Evolutionary conservation across 1,140 invertebrate species (phyloP), one percentile per base, ranked within the genome.

Genomic region (Papilio machaon): DNA sequence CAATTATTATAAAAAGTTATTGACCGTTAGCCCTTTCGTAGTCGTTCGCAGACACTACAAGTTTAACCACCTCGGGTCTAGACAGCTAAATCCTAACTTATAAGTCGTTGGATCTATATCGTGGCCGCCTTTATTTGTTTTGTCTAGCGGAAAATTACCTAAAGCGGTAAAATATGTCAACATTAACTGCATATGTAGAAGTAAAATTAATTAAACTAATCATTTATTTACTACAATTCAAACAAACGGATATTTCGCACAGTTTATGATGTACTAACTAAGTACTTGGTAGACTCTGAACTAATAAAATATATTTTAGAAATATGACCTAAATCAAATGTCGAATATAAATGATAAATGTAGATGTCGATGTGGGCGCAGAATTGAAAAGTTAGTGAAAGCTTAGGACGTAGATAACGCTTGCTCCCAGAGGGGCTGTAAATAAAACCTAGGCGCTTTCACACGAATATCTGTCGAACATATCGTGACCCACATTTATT

Each of bases 351-450:
- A 52, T 76, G 52, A 76, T 49, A 23, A 75, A 30, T 23, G 10
- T 76, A 52, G 74, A 76, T 17, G n/a, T 67, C 11, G 60, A n/a
- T 64, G 35, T 38, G 38, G 3, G 9, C 38, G 3, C 30, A 67
- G 58, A 79, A 79, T 79, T 79, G 17, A 67, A 79, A 79, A 79
- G 58, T 67, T 67, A 79, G 10, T 79, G 58, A 79, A 79, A 79
- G 58, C 77, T 79, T 79, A 35, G 58, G 9, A 58, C 38, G 58
- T 79, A 79, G 77, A 79, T 79, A 67, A 79, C 54, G 54, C 58
- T 38, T 47, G 19, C 43, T 67, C 77, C 60, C 77, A 64, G 11
- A 17, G 60, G 77, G 60, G 38, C 38, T 47, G n/a, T 79, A 79
- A 79, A 79, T 79, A 79, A 79, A 60, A 43, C 58, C 54, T 47